Base-by-base conservation (phyloP, 2,113 vertebrate species). In the Sclerurus mexicanus region DNA sequence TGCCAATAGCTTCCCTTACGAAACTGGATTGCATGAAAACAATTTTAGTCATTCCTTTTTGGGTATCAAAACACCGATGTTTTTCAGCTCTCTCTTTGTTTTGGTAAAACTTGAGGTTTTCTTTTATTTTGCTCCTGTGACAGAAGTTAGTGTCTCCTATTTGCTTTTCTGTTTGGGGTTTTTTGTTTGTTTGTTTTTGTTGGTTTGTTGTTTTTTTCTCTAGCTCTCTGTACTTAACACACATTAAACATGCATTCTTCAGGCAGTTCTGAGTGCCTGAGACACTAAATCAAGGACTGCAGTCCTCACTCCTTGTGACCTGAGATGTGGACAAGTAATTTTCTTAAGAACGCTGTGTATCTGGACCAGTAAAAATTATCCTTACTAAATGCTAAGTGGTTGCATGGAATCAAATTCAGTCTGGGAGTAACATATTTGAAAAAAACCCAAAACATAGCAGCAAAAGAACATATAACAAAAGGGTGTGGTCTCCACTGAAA, bases 401-500 rank as follows among this genome's bases (percentile, higher is more conserved):
- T 64, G 5, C 11, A 55, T 2, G 9, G 23, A 47, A 19, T 64
- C 12, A 76, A 62, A 72, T 55, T 76, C 24, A 24, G 5, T 17
- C 50, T 73, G 44, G 9, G 73, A 87, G n/a, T 23, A 85, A 81
- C 12, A 20, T 31, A 22, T 37, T 14, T 71, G 9, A 87, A 40
- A 4, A 42, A 42, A 42, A 14, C 13, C 40, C 30, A 47, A n/a
- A 49, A n/a, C 35, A 73, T 14, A 55, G 4, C 13, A 74, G 15
- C 4, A 87, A 31, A 72, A 42, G 4, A n/a, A n/a, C 5, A 42
- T 40, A 44, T 21, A 7, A 25, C 9, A 58, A 30, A 80, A 80
- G 5, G 7, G 3, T 14, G 35, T 0, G 0, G 3, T 56, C n/a
- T 77, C 23, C 10, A 28, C 6, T 28, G 22, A 77, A 81, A 71